These are phyloP conservation scores for Albula glossodonta DNA, from an alignment of 2,113 vertebrate species.

Conservation along the genomic window DNA sequence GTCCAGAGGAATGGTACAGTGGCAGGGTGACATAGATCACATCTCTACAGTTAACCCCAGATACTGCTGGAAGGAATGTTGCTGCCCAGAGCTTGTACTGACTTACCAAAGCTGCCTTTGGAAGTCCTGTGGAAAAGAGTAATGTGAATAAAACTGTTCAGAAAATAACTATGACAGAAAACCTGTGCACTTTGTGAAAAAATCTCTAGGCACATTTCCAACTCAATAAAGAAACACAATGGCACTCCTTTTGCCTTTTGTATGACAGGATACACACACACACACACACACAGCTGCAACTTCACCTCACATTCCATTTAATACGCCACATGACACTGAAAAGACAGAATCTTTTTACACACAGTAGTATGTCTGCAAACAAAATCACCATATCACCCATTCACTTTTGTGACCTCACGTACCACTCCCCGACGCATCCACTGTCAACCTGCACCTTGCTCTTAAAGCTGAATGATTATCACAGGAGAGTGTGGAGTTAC, in stretches of 20 bases:
- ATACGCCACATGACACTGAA: too few species aligned
- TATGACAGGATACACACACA: too few species aligned
- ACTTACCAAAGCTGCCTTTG: constrained; percentile 76
- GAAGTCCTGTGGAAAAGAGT: constrained; percentile 64
- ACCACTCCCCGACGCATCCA: too few species aligned
- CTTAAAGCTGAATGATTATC: not conserved
- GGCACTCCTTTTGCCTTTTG: too few species aligned
- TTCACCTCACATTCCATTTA: too few species aligned
- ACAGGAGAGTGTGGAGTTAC: constrained; percentile 46
- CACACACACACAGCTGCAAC: too few species aligned
- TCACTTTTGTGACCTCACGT: too few species aligned
- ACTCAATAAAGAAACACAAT: too few species aligned
- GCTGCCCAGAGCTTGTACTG: constrained; percentile 68
- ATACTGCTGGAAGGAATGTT: constrained; percentile 49
- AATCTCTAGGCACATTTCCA: not conserved
- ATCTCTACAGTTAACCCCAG: constrained; percentile 65
- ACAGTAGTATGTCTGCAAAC: too few species aligned
- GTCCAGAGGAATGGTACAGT: constrained; percentile 80
- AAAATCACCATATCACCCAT: too few species aligned
- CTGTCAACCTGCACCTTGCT: too few species aligned
- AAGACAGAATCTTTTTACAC: too few species aligned
- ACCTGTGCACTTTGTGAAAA: not conserved
- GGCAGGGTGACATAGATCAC: constrained; percentile 81
- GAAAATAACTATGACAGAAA: not conserved
- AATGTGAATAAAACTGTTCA: not conserved